These are phyloP conservation scores for Stramonita haemastoma DNA, from an alignment of 2,888 invertebrate genomes.

Conservation along the genomic window DNA sequence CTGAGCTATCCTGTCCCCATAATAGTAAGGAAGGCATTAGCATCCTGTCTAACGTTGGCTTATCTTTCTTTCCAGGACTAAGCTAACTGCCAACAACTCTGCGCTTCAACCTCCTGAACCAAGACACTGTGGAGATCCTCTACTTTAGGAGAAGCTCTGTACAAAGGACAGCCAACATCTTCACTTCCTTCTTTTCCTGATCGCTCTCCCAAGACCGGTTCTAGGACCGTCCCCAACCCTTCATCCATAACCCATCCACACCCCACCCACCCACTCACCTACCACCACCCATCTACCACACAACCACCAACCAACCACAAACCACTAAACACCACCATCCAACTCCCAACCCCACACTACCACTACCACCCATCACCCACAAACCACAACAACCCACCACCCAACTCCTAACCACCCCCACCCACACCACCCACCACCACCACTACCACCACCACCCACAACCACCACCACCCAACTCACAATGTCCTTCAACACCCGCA, in stretches of 20 bases:
- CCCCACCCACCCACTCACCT: not conserved
- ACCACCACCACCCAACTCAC: not conserved
- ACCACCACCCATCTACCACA: not conserved
- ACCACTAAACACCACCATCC: not conserved
- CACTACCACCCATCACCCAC: not conserved
- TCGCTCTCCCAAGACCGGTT: too few relatives aligned
- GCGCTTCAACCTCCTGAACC: not conserved
- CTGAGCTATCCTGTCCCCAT: too few relatives aligned
- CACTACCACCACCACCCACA: not conserved
- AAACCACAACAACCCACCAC: not conserved
- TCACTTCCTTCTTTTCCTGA: too few relatives aligned
- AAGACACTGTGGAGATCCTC: not conserved
- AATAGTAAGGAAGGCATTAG: not conserved
- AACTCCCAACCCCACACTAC: not conserved
- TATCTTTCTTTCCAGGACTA: not conserved
- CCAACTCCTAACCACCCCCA: not conserved
- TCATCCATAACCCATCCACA: not conserved
- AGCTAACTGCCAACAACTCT: not conserved
- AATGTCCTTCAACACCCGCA: not conserved
- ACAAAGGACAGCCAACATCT: too few relatives aligned
- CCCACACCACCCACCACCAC: not conserved
- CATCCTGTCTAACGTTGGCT: not conserved
- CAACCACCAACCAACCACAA: not conserved
- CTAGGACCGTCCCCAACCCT: too few relatives aligned
- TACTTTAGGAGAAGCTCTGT: not conserved